phyloP scores from a whole-genome alignment of 2,888 invertebrate species.

The Xylocampa areola region DNA sequence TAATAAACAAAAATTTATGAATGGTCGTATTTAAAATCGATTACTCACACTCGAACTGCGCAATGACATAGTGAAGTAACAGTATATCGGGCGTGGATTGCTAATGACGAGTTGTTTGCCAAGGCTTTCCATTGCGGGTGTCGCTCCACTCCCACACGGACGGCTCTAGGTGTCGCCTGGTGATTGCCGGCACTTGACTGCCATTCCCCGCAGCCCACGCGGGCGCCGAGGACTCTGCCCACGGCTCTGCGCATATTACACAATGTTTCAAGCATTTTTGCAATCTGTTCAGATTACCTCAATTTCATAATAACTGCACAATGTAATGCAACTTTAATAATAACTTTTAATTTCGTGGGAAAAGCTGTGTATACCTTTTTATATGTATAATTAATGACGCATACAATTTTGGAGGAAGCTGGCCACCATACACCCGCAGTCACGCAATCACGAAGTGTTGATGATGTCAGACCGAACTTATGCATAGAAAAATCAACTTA shows the following conservation, averaged over 20 bases:
- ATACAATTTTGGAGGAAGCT: slow-evolving; percentile 34
- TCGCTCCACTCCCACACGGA: slow-evolving; percentile 75
- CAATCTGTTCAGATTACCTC: slow-evolving; percentile 32
- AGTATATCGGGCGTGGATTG: slow-evolving; percentile 61
- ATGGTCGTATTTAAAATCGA: slow-evolving; percentile 60
- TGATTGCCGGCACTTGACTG: slow-evolving; percentile 67
- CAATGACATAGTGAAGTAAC: slow-evolving; percentile 70
- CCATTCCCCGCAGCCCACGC: slow-evolving; percentile 76
- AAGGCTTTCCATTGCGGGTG: slow-evolving; percentile 75
- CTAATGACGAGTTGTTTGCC: slow-evolving; percentile 71
- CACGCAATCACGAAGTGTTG: slow-evolving; percentile 45
- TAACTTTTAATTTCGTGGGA: slow-evolving; percentile 35
- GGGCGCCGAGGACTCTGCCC: slow-evolving; percentile 78
- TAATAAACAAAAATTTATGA: slow-evolving; percentile 56
- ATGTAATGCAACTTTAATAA: slow-evolving; percentile 12
- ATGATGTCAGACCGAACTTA: slow-evolving; percentile 54
- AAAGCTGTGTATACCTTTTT: slow-evolving; percentile 19
- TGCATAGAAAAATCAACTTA: slow-evolving; percentile 36
- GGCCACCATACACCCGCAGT: slow-evolving; percentile 17
- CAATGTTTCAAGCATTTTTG: slow-evolving; percentile 64
- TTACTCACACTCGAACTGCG: slow-evolving; percentile 64
- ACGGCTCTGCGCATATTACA: slow-evolving; percentile 67
- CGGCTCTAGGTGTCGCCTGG: slow-evolving; percentile 71
- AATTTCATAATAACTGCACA: slow-evolving; percentile 20
- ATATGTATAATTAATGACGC: slow-evolving; percentile 1